Evolutionary conservation across 2,888 invertebrate species (phyloP).

Genomic region (Carcina quercana): DNA sequence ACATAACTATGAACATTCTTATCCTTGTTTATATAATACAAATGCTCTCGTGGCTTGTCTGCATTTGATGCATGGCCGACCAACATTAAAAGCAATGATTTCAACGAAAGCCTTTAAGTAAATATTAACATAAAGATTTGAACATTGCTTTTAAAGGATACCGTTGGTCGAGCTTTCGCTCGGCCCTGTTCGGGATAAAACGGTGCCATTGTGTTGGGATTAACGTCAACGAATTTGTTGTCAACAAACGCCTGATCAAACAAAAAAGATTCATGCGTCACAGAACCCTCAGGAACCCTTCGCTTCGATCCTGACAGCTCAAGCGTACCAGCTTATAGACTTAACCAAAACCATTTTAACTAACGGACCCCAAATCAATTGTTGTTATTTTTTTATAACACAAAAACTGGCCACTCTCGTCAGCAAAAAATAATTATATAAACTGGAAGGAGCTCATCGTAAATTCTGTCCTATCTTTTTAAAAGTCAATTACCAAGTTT

Average conservation of each 20-base stretch:
- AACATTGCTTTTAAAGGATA: slow-evolving; percentile 46
- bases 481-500: slow-evolving; percentile 59
- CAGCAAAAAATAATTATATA: slow-evolving; percentile 17
- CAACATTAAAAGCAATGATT: slow-evolving; percentile 35
- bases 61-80: slow-evolving; percentile 27
- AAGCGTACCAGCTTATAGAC: slow-evolving; percentile 45
- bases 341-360: slow-evolving; percentile 33
- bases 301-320: slow-evolving; percentile 39
- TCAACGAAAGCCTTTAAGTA: slow-evolving; percentile 45
- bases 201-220: slow-evolving; percentile 65
- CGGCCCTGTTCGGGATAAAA: slow-evolving; percentile 47
- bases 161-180: slow-evolving; percentile 43
- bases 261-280: slow-evolving; percentile 60
- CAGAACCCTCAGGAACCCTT: slow-evolving; percentile 45
- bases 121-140: slow-evolving; percentile 51
- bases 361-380: slow-evolving; percentile 23
- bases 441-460: slow-evolving; percentile 36
- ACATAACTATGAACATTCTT: no score
- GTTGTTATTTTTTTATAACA: slow-evolving; percentile 6
- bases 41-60: slow-evolving; percentile 15
- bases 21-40: no score
- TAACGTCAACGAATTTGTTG: slow-evolving; percentile 71
- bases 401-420: slow-evolving; percentile 18
- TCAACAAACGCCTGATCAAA: slow-evolving; percentile 71
- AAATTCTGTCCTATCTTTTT: slow-evolving; percentile 53